A percentile compares a stretch with the other conserved stretches of the same genome.
phyloP scores from a whole-genome alignment of 2,888 invertebrate genomes.

The Drosophila mimetica region DNA sequence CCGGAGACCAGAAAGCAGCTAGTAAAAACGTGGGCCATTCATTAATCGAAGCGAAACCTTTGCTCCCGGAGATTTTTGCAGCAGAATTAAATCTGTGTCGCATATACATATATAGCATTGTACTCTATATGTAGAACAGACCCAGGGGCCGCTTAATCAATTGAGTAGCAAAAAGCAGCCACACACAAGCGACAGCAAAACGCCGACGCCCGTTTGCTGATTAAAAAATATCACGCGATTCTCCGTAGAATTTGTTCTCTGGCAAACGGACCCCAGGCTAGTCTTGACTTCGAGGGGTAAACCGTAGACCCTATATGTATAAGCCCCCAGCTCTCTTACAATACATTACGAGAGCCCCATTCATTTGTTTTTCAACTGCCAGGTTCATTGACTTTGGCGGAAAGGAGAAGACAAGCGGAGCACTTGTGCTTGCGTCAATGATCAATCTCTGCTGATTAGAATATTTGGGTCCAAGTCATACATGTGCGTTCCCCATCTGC shows the following conservation, averaged over 20 bases:
- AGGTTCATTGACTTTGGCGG: slow-evolving; percentile 62
- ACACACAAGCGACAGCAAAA: slow-evolving; percentile 22
- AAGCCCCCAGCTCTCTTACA: slow-evolving; percentile 38
- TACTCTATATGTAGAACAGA: slow-evolving; percentile 32
- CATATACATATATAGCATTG: slow-evolving; percentile 31
- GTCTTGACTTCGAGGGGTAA: slow-evolving; percentile 11
- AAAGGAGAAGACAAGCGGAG: slow-evolving; percentile 9
- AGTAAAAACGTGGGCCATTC: slow-evolving; percentile 55
- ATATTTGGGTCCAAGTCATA: slow-evolving; percentile 24
- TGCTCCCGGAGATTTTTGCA: slow-evolving; percentile 77
- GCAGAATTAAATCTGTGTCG: slow-evolving; percentile 58
- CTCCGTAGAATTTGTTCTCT: slow-evolving; percentile 74
- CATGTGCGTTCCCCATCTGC: slow-evolving; percentile 2
- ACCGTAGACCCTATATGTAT: slow-evolving; percentile 3
- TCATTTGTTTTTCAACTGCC: slow-evolving; percentile 30
- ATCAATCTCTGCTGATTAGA: slow-evolving; percentile 39
- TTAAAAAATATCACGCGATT: slow-evolving; percentile 80
- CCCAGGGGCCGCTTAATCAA: slow-evolving; percentile 70
- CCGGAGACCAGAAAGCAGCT: slow-evolving; percentile 27
- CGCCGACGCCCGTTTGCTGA: slow-evolving; percentile 57
- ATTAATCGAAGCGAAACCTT: slow-evolving; percentile 65
- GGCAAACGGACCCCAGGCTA: slow-evolving; percentile 25
- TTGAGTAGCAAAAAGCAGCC: slow-evolving; percentile 53
- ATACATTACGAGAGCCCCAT: slow-evolving; percentile 35
- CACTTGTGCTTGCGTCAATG: slow-evolving; percentile 59